Conservation (phyloP, 1,140 invertebrate species). For the Apis cerana region DNA sequence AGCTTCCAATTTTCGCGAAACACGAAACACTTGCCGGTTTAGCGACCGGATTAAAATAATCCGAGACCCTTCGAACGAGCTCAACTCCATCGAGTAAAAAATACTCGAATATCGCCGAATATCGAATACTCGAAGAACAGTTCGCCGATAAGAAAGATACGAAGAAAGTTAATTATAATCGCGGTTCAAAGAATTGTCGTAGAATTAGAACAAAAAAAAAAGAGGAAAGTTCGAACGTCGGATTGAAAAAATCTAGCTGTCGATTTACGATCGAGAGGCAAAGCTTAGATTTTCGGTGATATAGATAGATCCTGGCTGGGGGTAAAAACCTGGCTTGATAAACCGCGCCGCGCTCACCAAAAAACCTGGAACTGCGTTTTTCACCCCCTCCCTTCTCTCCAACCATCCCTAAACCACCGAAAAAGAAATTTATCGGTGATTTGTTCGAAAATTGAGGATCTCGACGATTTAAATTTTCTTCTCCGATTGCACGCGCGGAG, state of each 20-base stretch:
- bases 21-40: neutral
- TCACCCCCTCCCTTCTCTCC: neutral
- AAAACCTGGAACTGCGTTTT: neutral
- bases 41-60: neutral
- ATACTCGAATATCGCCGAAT: neutral
- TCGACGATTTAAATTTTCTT: no score
- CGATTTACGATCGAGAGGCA: slow-evolving; percentile 10
- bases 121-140: no score
- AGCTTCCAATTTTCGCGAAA: neutral
- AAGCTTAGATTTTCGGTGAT: neutral
- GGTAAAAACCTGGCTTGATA: slow-evolving; percentile 22
- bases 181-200: no score
- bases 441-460: neutral
- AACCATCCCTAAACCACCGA: neutral
- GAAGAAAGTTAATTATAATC: no score
- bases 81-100: neutral
- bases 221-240: neutral
- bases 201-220: neutral
- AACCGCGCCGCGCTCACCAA: neutral
- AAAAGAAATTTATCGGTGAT: slow-evolving; percentile 27
- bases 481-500: no score
- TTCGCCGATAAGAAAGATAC: no score
- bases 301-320: neutral
- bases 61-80: neutral
- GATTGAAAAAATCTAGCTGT: neutral